Conservation (phyloP, 53 echinoderm and acorn worm species). For the Henricia sp. region DNA sequence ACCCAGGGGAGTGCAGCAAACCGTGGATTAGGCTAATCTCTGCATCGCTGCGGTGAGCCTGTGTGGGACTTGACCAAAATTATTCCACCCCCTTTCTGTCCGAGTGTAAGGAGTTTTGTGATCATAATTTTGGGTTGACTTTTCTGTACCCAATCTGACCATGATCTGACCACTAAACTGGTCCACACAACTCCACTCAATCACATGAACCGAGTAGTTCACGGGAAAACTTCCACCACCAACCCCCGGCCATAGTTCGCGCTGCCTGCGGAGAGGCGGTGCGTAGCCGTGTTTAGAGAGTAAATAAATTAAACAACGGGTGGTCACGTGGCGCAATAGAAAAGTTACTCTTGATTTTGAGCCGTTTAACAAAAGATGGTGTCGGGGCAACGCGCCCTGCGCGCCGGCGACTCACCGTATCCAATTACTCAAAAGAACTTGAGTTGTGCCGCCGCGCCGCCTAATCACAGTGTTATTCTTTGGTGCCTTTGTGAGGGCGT, state of each 20-base stretch:
- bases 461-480: constrained; percentile 37
- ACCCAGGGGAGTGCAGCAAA: constrained; percentile 51
- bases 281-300: constrained; percentile 69
- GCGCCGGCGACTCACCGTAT: constrained; percentile 19
- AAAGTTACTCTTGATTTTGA: constrained; percentile 27
- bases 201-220: neutral
- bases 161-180: neutral
- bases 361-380: constrained; percentile 51
- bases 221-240: neutral
- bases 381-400: constrained; percentile 28
- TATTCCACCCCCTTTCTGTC: no score
- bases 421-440: constrained; percentile 29
- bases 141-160: neutral
- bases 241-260: neutral
- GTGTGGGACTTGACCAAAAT: no score
- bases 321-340: constrained; percentile 63
- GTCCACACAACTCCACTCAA: neutral
- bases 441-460: constrained; percentile 31
- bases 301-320: constrained; percentile 90
- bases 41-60: neutral
- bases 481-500: neutral
- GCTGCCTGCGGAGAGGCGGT: neutral
- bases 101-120: neutral
- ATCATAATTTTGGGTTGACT: constrained; percentile 14
- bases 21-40: constrained; percentile 65